Evolutionary conservation across 2,797 vertebrate genomes (phyloP).

Genomic region (Heliangelus exortis): DNA sequence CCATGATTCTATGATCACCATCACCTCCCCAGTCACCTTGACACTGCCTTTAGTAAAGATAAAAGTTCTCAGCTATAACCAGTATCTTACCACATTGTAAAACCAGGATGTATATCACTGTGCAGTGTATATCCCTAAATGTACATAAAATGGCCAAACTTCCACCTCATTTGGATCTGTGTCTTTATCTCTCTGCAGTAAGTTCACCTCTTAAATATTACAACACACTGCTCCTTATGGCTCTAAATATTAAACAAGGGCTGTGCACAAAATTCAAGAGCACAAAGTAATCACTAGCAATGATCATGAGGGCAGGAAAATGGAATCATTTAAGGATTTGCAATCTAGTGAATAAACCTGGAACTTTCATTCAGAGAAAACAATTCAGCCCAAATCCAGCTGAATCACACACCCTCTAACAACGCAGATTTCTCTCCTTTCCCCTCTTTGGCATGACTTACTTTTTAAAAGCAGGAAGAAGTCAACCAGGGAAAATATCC

Average conservation of each 20-base stretch:
- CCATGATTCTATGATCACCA: too few relatives aligned
- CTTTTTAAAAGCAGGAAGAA: neutral
- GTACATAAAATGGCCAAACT: constrained; percentile 12
- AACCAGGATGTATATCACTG: neutral
- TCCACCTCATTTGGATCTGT: constrained; percentile 35
- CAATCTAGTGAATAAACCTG: constrained; percentile 48
- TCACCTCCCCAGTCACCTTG: neutral
- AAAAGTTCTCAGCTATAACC: neutral
- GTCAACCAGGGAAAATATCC: neutral
- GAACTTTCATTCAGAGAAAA: constrained; percentile 38
- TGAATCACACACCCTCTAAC: neutral
- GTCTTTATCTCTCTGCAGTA: constrained; percentile 39
- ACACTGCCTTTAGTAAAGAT: neutral
- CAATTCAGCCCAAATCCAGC: neutral
- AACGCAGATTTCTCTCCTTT: neutral
- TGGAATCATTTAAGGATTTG: constrained; percentile 51
- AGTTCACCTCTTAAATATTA: constrained; percentile 73
- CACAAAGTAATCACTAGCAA: constrained; percentile 61
- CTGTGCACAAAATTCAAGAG: constrained; percentile 59
- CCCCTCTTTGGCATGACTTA: neutral
- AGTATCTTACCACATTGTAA: neutral
- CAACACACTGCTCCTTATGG: constrained; percentile 45
- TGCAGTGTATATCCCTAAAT: neutral
- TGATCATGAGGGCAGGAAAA: constrained; percentile 62
- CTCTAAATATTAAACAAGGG: constrained; percentile 74